Evolutionary conservation across 2,888 invertebrate species (phyloP).

Genomic region (Boloria selene): DNA sequence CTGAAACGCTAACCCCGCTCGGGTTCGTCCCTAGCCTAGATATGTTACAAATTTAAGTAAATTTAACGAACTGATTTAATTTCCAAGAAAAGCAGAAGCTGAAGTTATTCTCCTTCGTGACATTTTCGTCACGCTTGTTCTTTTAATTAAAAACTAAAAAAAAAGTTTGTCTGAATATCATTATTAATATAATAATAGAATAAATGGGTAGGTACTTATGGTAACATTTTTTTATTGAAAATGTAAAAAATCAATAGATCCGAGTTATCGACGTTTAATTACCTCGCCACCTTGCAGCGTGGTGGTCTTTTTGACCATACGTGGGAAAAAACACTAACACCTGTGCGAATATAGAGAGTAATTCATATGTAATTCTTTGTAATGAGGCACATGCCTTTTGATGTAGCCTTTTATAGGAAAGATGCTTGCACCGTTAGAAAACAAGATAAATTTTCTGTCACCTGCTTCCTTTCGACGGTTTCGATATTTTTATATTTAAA

Average conservation of each 20-base stretch:
- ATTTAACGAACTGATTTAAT: too few species aligned
- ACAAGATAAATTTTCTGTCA: constrained; percentile 31
- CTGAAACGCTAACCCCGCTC: too few species aligned
- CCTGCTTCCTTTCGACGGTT: constrained; percentile 32
- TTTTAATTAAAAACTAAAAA: too few species aligned
- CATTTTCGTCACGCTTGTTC: too few species aligned
- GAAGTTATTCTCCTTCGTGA: too few species aligned
- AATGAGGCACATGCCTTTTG: constrained; percentile 35
- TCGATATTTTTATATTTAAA: neutral
- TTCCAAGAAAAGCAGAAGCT: too few species aligned
- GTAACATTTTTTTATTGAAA: constrained; percentile 3
- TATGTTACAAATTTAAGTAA: too few species aligned
- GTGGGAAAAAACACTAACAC: constrained; percentile 58
- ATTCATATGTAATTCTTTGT: constrained; percentile 29
- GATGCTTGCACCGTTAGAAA: constrained; percentile 33
- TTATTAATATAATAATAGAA: too few species aligned
- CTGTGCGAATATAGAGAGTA: constrained; percentile 48
- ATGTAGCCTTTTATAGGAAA: constrained; percentile 26
- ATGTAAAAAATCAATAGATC: constrained; percentile 12
- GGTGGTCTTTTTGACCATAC: constrained; percentile 48
- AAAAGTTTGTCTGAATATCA: too few species aligned
- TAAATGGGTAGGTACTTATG: too few species aligned
- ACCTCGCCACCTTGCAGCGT: constrained; percentile 59
- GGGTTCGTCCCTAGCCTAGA: too few species aligned
- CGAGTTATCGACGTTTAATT: constrained; percentile 56